Percentiles rank a stretch among this genome's conserved stretches.
Conservation (phyloP, 2,797 vertebrate genomes). For the Pangasius larnaudii region DNA sequence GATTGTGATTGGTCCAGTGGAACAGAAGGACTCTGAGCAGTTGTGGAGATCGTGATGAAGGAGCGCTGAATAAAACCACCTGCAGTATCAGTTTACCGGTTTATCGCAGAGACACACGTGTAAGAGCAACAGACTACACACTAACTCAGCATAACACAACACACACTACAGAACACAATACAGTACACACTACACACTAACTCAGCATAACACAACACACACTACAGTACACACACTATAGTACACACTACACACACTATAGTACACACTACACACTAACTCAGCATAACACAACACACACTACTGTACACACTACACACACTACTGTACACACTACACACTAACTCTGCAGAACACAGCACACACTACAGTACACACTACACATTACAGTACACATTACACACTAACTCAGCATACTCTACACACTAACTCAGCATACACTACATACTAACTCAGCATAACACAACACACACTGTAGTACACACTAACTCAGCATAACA, state of each 20-base stretch:
- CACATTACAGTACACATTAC: background rate
- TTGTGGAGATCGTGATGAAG: constrained; percentile 59
- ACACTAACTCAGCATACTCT: background rate
- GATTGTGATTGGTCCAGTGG: constrained; percentile 53
- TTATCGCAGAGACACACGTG: constrained; percentile 25
- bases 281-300: background rate
- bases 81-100: constrained; percentile 68
- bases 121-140: constrained; percentile 19
- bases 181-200: background rate
- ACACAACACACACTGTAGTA: background rate
- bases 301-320: too few relatives aligned
- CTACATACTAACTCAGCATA: background rate
- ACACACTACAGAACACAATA: background rate
- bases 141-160: background rate
- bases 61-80: constrained; percentile 53
- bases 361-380: background rate
- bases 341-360: too few relatives aligned
- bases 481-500: background rate
- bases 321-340: too few relatives aligned
- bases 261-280: background rate
- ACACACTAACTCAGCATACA: background rate
- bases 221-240: too few relatives aligned
- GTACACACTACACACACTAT: background rate
- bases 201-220: background rate
- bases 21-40: constrained; percentile 49